Evolutionary conservation across 2,888 invertebrate species (phyloP).

Genomic region (Rhingia rostrata): DNA sequence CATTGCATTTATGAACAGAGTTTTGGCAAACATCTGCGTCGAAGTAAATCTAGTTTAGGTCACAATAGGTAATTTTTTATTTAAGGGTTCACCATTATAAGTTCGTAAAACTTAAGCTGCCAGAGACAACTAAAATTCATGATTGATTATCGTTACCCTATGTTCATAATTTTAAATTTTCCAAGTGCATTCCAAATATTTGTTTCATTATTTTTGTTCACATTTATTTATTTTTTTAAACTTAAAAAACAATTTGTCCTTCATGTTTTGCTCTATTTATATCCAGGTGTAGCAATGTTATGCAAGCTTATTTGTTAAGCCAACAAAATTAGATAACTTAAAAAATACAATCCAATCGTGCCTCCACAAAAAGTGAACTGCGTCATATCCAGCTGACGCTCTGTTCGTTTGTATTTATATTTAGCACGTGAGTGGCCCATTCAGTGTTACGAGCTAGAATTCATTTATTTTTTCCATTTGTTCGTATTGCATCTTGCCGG

Average conservation of each 20-base stretch:
- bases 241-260: constrained; percentile 18
- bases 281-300: constrained; percentile 1
- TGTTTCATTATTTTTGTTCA: background rate
- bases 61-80: no score
- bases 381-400: constrained; percentile 14
- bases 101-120: no score
- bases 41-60: no score
- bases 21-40: no score
- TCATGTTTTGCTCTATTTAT: constrained; percentile 21
- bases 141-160: background rate
- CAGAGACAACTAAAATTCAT: background rate
- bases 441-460: background rate
- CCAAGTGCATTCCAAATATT: background rate
- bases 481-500: constrained; percentile 12
- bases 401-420: background rate
- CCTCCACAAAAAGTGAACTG: background rate
- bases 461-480: constrained; percentile 6
- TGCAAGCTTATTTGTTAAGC: constrained; percentile 11
- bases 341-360: constrained; percentile 15
- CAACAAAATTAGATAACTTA: background rate
- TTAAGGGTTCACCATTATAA: no score
- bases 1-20: no score
- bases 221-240: background rate
- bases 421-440: constrained; percentile 23
- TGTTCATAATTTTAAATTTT: background rate